phyloP scores from a whole-genome alignment of 2,797 vertebrate genomes.

The Chromis chromis region DNA sequence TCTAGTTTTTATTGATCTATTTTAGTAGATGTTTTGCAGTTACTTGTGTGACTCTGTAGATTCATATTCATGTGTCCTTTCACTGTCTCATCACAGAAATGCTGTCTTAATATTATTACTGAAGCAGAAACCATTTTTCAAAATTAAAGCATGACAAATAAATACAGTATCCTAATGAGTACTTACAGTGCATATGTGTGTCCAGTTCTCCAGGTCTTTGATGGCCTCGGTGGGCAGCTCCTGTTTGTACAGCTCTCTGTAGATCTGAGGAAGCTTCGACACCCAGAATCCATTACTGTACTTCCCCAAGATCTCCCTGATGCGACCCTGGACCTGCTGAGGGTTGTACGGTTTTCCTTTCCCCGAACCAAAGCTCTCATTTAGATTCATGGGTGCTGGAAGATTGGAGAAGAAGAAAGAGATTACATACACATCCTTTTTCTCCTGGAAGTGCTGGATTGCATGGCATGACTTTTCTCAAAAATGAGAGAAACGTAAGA shows the following conservation, averaged over 20 bases:
- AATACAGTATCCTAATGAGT: background rate
- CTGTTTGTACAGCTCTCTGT: slow-evolving; percentile 91
- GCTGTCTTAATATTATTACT: background rate
- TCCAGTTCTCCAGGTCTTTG: slow-evolving; percentile 92
- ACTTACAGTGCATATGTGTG: slow-evolving; percentile 93
- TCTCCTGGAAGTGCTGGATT: background rate
- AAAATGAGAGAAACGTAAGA: slow-evolving; percentile 10
- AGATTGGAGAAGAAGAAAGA: slow-evolving; percentile 35
- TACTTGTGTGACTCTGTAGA: too few relatives aligned
- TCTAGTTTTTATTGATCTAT: too few relatives aligned
- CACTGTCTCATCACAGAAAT: too few relatives aligned
- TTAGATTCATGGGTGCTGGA: slow-evolving; percentile 81
- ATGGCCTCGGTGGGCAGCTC: slow-evolving; percentile 89
- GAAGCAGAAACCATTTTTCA: background rate
- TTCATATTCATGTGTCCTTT: too few relatives aligned
- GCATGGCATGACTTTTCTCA: background rate
- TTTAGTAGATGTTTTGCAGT: too few relatives aligned
- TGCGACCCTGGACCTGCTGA: slow-evolving; percentile 88
- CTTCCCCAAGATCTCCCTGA: slow-evolving; percentile 91
- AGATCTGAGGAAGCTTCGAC: slow-evolving; percentile 93
- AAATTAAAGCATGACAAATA: background rate
- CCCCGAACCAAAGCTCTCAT: slow-evolving; percentile 65
- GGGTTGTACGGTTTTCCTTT: slow-evolving; percentile 77
- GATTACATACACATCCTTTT: slow-evolving; percentile 7
- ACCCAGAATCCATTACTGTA: slow-evolving; percentile 94